These are phyloP conservation scores for Lepidochrysops patricia DNA, from an alignment of 2,888 invertebrate genomes.

Conservation along the genomic window DNA sequence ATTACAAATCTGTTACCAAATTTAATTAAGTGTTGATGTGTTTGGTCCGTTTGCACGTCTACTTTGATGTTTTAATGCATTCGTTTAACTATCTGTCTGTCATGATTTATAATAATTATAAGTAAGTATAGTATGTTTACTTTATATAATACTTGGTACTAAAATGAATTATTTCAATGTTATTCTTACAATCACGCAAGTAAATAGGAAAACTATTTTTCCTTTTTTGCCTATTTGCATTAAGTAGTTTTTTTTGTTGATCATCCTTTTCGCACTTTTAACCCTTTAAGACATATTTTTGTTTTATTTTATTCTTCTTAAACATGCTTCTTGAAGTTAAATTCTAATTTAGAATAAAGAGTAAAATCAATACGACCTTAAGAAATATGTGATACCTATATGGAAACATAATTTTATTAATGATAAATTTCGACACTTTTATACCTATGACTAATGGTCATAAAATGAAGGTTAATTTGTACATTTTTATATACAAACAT, in stretches of 20 bases:
- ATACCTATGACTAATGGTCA: not conserved
- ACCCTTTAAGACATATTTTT: no score
- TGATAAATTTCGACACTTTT: constrained; percentile 7
- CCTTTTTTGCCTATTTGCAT: no score
- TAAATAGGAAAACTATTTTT: no score
- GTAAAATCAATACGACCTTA: not conserved
- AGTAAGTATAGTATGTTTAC: no score
- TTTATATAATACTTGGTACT: no score
- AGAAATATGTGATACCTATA: not conserved
- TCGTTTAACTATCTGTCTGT: not conserved
- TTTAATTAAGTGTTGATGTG: constrained; percentile 3
- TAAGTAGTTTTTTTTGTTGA: no score
- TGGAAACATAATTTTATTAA: not conserved
- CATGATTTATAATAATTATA: no score
- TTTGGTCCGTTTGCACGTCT: not conserved
- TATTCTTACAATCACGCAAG: no score
- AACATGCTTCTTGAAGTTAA: no score
- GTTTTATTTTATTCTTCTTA: no score
- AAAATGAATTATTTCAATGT: no score
- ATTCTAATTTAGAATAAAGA: not conserved
- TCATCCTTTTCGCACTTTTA: no score
- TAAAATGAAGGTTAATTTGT: constrained; percentile 1
- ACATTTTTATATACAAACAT: not conserved
- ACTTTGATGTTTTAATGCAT: not conserved
- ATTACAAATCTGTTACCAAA: constrained; percentile 1